Base-by-base conservation (phyloP, 2,797 vertebrate species). In the Melanotaenia trifasciata region DNA sequence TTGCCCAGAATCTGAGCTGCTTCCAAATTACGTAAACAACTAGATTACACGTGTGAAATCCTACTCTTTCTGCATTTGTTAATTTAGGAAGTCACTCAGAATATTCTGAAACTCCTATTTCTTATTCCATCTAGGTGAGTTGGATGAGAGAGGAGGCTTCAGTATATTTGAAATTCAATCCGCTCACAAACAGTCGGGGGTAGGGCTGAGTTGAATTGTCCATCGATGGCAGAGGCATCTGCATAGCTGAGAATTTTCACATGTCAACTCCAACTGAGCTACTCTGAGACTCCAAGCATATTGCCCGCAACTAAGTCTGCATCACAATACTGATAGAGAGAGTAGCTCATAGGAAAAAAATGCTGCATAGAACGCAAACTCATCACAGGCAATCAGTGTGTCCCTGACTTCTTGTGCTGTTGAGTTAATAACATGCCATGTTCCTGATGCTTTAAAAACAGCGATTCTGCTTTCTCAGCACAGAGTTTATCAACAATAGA, bases 171-270 rank as follows among this genome's bases (percentile, higher is more conserved):
- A 86, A 85, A 87, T 76, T 70, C 71, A 84, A 87, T 74, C 73
- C 45, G 24, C 79, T 65, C 30, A 64, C 58, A 58, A 67, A 80
- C 72, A 65, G 76, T 38, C 78, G 70, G 28, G 82, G 79, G 80
- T 22, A 66, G 78, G 88, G 75, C 57, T 26, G 76, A 68, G 71
- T 26, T 53, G 62, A 58, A 63, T 38, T 33, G 22, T 72, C 32
- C 30, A 73, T 90, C 83, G 80, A 70, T 58, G 72, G 80, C 68
- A 71, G 79, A 80, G 60, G 66, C 67, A 54, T 83, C 76, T 79
- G 77, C 81, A 87, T 70, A 84, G 79, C 79, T 87, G 89, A 84
- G 87, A 90, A 85, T 87, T 92, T 93, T 94, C 91, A 92, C 93
- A 93, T 78, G 90, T 90, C 87, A 88, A 89, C 86, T 90, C 56